Base-by-base conservation (phyloP, 2,888 invertebrate species). In the Eupithecia inturbata region DNA sequence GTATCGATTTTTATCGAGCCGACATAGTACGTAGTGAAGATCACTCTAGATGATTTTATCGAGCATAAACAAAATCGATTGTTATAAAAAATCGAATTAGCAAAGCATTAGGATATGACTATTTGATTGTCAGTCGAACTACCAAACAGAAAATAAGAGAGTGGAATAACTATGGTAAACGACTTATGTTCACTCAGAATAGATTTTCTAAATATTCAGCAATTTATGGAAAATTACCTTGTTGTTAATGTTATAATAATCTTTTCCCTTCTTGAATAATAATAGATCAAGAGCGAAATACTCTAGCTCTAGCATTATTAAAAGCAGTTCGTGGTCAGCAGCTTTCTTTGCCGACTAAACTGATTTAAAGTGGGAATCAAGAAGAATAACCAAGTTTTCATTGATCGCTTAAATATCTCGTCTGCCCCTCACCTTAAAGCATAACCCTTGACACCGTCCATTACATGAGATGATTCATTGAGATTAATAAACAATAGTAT, bases 401-500 rank as follows among this genome's bases (percentile, higher is more conserved):
- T 49, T n/a, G n/a, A 31, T 67, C n/a, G 22, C 45, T 45, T n/a
- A 28, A n/a, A 31, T 31, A 57, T 26, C 45, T 22, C 14, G 5
- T 57, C 12, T 57, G 57, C 22, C 26, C 57, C 57, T 57, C 57
- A 26, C 57, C 57, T 57, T 57, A 57, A 12, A 26, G 57, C 57
- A 57, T 57, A 57, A 57, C 57, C 57, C 57, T 70, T 74, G 71
- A 71, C 71, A 63, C 49, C 64, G 49, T 28, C 31, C 16, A 68
- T 57, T 57, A 57, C 57, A 53, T 12, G 26, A 71, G 75, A 75
- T 75, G 73, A 72, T 70, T 73, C 31, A 63, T 57, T 28, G 31
- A 78, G 74, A 80, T 75, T 72, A 72, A 74, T 75, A 72, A 73
- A 80, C 80, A 80, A 80, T 79, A 73, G 79, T 66, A 39, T 73